Conservation (phyloP, 2,888 invertebrate species). For the Prosopocoilus inquinatus region DNA sequence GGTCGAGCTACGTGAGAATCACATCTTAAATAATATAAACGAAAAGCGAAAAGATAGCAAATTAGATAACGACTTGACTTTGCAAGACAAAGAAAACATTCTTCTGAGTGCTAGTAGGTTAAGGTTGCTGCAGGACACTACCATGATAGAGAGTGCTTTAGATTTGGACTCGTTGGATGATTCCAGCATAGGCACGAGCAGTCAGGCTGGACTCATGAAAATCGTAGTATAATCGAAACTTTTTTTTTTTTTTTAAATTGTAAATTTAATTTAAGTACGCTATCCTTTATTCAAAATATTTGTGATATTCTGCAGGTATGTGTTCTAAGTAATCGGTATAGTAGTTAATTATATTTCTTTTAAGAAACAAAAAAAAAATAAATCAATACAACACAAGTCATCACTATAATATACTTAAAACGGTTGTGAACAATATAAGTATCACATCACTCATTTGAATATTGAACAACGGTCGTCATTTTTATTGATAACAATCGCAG, state of each 20-base stretch:
- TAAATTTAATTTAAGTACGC: background rate
- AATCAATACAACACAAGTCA: background rate
- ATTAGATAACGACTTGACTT: conserved; percentile 46
- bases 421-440: background rate
- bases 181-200: conserved; percentile 66
- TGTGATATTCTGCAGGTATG: too few relatives aligned
- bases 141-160: conserved; percentile 87
- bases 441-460: background rate
- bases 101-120: conserved; percentile 70
- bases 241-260: too few relatives aligned
- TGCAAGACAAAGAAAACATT: conserved; percentile 49
- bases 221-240: conserved; percentile 47
- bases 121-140: conserved; percentile 79
- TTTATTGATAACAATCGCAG: background rate
- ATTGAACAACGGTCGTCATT: background rate
- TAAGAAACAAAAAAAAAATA: too few relatives aligned
- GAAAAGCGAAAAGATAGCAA: conserved; percentile 19
- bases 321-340: too few relatives aligned
- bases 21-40: conserved; percentile 38
- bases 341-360: too few relatives aligned
- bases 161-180: conserved; percentile 85
- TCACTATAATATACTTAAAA: background rate
- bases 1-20: conserved; percentile 46
- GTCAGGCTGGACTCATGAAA: conserved; percentile 66
- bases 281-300: too few relatives aligned